These are phyloP conservation scores for Ammodramus savannarum DNA, from an alignment of 2,113 vertebrate species.

Conservation along the genomic window DNA sequence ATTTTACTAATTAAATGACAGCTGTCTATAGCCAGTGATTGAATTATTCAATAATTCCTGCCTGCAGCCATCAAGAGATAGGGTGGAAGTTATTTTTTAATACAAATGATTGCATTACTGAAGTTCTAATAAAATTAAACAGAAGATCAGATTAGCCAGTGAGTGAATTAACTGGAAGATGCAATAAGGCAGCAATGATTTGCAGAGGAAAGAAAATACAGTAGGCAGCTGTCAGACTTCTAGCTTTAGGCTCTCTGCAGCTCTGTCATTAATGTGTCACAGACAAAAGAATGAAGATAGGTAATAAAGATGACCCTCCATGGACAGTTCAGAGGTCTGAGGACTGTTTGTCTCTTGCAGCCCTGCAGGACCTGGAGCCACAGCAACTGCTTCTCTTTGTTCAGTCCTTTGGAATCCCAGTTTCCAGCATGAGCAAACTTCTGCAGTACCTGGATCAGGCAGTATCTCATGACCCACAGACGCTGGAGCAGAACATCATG, in stretches of 20 bases:
- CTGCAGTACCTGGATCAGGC: constrained; percentile 95
- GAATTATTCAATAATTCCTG: constrained; percentile 59
- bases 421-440: constrained; percentile 98
- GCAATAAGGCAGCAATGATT: constrained; percentile 27
- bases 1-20: constrained; percentile 57
- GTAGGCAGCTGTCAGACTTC: constrained; percentile 37
- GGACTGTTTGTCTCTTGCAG: constrained; percentile 54
- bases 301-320: background rate
- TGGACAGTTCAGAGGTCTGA: background rate
- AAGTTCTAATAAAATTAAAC: constrained; percentile 61
- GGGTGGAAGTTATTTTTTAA: constrained; percentile 63
- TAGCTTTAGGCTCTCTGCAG: constrained; percentile 15
- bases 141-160: constrained; percentile 47
- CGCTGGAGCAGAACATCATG: constrained; percentile 97
- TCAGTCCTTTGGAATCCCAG: constrained; percentile 96
- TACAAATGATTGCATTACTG: constrained; percentile 40
- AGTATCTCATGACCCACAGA: constrained; percentile 90
- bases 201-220: constrained; percentile 8
- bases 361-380: constrained; percentile 92
- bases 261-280: background rate
- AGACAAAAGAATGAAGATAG: background rate
- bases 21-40: constrained; percentile 42
- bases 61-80: constrained; percentile 47
- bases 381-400: constrained; percentile 96
- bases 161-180: constrained; percentile 63